Evolutionary conservation across 2,113 vertebrate species (phyloP).

Genomic region (Bubalus kerabau): DNA sequence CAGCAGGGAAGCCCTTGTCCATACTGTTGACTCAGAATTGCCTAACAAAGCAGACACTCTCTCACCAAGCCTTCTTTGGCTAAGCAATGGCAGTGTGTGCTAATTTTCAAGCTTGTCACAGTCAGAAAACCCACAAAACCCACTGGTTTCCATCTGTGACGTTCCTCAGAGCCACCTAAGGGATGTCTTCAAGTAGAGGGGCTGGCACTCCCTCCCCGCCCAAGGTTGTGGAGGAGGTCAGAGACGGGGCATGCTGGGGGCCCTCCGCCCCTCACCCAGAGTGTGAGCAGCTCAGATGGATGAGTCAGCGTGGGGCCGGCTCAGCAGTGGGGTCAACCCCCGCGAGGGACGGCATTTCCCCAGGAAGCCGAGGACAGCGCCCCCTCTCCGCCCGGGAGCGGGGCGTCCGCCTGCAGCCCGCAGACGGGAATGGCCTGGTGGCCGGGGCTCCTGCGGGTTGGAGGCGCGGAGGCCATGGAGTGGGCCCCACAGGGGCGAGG

Average conservation of each 20-base stretch:
- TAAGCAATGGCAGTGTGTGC: not conserved
- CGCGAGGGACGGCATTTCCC: not conserved
- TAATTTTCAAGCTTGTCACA: not conserved
- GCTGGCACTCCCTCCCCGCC: fast-evolving
- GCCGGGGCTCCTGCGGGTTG: not conserved
- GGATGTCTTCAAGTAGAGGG: not conserved
- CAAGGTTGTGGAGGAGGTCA: not conserved
- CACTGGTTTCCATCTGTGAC: not conserved
- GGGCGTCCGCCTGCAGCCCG: not conserved
- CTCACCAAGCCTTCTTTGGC: not conserved
- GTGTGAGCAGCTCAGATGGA: not conserved
- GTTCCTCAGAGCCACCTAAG: not conserved
- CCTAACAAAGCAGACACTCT: not conserved
- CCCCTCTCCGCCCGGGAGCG: not conserved
- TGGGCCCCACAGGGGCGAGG: not conserved
- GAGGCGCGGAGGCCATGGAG: not conserved
- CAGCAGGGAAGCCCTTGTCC: not conserved
- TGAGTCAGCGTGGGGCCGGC: not conserved
- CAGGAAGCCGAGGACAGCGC: not conserved
- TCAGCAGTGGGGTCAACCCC: not conserved
- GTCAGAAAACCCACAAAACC: not conserved
- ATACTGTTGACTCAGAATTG: not conserved
- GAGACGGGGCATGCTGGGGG: too few species aligned
- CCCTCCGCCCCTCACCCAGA: not conserved
- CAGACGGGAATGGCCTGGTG: not conserved